phyloP scores from a whole-genome alignment of 2,797 vertebrate genomes.

The Discoglossus pictus region DNA sequence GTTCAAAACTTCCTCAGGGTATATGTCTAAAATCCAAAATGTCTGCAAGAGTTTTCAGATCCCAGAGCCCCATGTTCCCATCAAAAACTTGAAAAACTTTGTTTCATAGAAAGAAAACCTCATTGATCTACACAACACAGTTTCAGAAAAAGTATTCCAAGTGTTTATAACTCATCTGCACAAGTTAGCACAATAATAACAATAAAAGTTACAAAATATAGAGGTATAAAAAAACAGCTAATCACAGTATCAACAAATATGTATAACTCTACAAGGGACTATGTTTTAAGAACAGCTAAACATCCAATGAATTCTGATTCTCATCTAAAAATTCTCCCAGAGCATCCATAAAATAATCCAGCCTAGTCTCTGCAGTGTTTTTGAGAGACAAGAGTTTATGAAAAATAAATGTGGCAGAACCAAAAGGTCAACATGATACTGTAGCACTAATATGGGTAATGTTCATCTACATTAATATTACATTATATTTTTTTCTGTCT shows the following conservation, averaged over 20 bases:
- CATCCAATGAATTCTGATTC: background rate
- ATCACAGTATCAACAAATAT: too few species aligned
- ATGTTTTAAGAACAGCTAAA: background rate
- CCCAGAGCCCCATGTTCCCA: too few species aligned
- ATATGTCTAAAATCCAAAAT: too few species aligned
- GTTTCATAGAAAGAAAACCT: too few species aligned
- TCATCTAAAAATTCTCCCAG: background rate
- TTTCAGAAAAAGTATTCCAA: too few species aligned
- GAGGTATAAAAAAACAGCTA: too few species aligned
- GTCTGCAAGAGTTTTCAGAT: too few species aligned
- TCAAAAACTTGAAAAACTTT: too few species aligned
- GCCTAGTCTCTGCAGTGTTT: background rate
- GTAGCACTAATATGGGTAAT: background rate
- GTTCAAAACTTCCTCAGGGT: too few species aligned
- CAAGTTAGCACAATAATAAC: too few species aligned
- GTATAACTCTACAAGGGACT: background rate
- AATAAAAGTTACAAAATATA: background rate
- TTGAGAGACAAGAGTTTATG: conserved; percentile 13
- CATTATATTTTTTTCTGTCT: conserved; percentile 21
- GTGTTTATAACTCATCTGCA: too few species aligned
- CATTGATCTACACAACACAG: too few species aligned
- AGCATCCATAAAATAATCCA: conserved; percentile 3
- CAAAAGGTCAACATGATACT: conserved; percentile 13
- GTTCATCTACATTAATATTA: conserved; percentile 2
- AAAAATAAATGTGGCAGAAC: conserved; percentile 8